These are phyloP conservation scores for Corynorhinus townsendii DNA, from an alignment of 2,113 vertebrate species.

Conservation along the genomic window DNA sequence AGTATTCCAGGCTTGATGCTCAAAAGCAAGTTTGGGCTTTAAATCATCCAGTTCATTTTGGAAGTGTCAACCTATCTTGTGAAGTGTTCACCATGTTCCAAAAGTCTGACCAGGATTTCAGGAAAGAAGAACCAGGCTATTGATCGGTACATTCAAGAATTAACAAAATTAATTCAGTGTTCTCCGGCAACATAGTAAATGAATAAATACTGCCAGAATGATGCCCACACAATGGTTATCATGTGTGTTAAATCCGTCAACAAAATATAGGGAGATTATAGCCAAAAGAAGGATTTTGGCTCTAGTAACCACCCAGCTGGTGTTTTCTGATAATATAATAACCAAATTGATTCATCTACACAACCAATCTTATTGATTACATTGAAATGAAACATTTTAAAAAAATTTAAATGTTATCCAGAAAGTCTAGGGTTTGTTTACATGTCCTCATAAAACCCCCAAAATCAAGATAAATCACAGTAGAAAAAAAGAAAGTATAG, in stretches of 20 bases:
- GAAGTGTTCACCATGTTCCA: background rate
- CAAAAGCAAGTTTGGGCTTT: constrained; percentile 8
- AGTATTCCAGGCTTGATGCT: background rate
- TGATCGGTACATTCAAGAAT: constrained; percentile 39
- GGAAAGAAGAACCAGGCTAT: constrained; percentile 10
- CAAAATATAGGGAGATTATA: background rate
- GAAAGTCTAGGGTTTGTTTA: background rate
- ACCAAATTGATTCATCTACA: background rate
- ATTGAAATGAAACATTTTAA: constrained; percentile 27
- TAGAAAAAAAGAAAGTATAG: background rate
- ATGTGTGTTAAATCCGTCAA: background rate
- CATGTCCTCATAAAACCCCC: background rate
- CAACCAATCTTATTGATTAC: background rate
- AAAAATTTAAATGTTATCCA: background rate
- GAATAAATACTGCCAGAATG: background rate
- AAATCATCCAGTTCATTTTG: constrained; percentile 1
- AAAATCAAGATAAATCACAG: background rate
- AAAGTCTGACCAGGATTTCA: background rate
- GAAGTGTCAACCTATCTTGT: background rate
- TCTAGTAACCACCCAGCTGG: background rate
- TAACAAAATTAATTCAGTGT: constrained; percentile 15
- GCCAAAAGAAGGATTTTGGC: background rate
- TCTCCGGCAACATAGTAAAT: background rate
- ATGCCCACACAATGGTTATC: background rate
- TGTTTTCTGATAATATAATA: constrained; percentile 16